Conservation (phyloP, 2,797 vertebrate genomes). For the Phoebastria nigripes region DNA sequence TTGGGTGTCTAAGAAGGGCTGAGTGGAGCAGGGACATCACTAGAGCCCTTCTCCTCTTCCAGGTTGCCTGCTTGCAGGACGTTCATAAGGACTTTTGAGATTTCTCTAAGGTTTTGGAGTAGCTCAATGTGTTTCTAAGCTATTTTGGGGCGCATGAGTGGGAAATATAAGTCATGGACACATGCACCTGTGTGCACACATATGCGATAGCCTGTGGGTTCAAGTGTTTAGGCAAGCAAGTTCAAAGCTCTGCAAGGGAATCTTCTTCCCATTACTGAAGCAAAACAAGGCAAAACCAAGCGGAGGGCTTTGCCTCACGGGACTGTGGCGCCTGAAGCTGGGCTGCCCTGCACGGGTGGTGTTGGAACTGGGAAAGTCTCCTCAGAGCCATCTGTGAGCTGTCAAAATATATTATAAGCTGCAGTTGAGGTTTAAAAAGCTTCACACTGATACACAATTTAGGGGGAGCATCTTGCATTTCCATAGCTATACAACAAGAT, state of each 20-base stretch:
- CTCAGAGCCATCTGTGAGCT: background rate
- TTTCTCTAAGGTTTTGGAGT: background rate
- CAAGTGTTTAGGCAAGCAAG: background rate
- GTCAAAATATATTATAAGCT: conserved; percentile 41
- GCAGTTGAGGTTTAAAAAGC: conserved; percentile 13
- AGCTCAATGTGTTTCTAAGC: background rate
- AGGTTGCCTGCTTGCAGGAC: background rate
- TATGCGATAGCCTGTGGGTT: background rate
- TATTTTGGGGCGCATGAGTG: background rate
- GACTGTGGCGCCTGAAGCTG: background rate
- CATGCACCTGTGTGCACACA: background rate
- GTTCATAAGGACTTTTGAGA: background rate
- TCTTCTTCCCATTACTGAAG: background rate
- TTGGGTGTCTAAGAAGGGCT: background rate
- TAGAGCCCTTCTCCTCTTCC: background rate
- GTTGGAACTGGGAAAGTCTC: background rate
- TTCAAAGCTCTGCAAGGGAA: background rate
- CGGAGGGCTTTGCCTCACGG: background rate
- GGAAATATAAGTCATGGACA: background rate
- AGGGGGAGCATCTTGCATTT: conserved; percentile 24
- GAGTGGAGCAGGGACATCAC: background rate
- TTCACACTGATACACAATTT: background rate
- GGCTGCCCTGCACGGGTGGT: background rate
- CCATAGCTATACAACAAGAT: conserved; percentile 30
- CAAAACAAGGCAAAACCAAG: background rate